Evolutionary conservation across 2,113 vertebrate species (phyloP).

Genomic region (Percopsis transmontana): DNA sequence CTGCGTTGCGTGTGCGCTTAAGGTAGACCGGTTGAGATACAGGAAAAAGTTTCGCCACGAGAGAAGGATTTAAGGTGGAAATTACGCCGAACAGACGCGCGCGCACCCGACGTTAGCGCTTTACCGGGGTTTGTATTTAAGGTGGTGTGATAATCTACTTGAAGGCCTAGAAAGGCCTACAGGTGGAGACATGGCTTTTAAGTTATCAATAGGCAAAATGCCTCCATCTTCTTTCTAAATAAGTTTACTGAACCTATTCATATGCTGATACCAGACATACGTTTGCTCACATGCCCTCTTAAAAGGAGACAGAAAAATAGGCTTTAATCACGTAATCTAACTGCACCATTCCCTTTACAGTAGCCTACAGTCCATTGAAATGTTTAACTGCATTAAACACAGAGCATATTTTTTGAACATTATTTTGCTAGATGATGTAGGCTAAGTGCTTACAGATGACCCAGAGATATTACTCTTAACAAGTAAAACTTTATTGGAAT

Average conservation of each 20-base stretch:
- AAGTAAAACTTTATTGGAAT: slow-evolving; percentile 89
- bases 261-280: too few relatives aligned
- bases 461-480: slow-evolving; percentile 77
- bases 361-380: too few relatives aligned
- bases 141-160: background rate
- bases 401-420: background rate
- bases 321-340: too few relatives aligned
- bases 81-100: slow-evolving; percentile 41
- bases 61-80: slow-evolving; percentile 76
- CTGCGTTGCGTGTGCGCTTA: slow-evolving; percentile 83
- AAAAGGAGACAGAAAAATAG: too few relatives aligned
- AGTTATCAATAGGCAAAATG: background rate
- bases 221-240: too few relatives aligned
- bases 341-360: too few relatives aligned
- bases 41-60: slow-evolving; percentile 64
- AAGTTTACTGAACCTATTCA: too few relatives aligned
- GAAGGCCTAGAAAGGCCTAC: background rate
- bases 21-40: slow-evolving; percentile 75
- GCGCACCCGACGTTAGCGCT: slow-evolving; percentile 34
- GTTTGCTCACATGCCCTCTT: too few relatives aligned
- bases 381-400: too few relatives aligned
- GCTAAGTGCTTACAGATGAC: slow-evolving; percentile 39
- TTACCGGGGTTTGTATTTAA: background rate
- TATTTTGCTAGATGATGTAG: slow-evolving; percentile 11
- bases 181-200: background rate